Evolutionary conservation across 2,888 invertebrate genomes (phyloP).

Genomic region (Erebia ligea): DNA sequence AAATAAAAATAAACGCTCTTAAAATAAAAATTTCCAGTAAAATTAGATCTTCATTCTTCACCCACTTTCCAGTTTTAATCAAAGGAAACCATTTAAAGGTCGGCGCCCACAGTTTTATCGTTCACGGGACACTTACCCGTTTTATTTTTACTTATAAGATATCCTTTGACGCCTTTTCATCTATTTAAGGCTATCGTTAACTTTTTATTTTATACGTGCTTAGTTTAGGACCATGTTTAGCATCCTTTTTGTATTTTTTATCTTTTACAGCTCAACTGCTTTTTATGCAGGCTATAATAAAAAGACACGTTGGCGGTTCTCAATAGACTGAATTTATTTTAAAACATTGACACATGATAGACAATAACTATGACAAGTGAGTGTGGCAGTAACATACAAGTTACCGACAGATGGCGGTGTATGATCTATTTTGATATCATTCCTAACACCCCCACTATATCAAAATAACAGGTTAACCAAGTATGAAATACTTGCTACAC

Average conservation of each 20-base stretch:
- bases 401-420: too few relatives aligned
- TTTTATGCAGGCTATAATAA: too few relatives aligned
- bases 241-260: not conserved
- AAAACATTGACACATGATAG: too few relatives aligned
- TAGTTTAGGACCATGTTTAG: too few relatives aligned
- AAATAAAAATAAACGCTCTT: not conserved
- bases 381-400: too few relatives aligned
- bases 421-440: too few relatives aligned
- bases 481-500: too few relatives aligned
- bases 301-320: too few relatives aligned
- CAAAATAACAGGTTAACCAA: too few relatives aligned
- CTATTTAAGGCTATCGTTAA: conserved; percentile 24
- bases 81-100: conserved; percentile 23
- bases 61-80: conserved; percentile 17
- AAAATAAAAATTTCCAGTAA: conserved; percentile 10
- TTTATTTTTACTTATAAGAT: conserved; percentile 30
- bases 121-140: conserved; percentile 26
- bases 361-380: too few relatives aligned
- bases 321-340: too few relatives aligned
- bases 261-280: not conserved
- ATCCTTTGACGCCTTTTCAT: conserved; percentile 22
- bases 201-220: conserved; percentile 5
- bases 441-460: too few relatives aligned
- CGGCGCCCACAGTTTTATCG: conserved; percentile 21
- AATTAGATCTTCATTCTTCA: not conserved